phyloP scores from a whole-genome alignment of 2,113 vertebrate genomes.

The Phoenicopterus ruber region DNA sequence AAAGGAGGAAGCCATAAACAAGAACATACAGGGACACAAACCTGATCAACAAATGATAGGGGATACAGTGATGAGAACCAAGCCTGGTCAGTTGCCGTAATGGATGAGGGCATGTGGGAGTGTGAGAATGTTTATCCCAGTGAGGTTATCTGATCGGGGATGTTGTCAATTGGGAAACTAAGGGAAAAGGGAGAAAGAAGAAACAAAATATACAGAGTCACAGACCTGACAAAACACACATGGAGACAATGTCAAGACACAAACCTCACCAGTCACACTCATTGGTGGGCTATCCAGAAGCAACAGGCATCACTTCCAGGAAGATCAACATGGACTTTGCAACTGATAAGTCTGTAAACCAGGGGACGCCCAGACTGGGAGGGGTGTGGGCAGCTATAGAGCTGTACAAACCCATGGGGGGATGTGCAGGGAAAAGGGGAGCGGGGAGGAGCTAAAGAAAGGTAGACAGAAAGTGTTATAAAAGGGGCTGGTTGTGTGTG shows the following conservation, averaged over 20 bases:
- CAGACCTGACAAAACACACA: background rate
- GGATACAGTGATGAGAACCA: background rate
- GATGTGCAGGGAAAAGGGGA: background rate
- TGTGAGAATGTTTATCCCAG: background rate
- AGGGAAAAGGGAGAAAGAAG: background rate
- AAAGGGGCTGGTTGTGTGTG: background rate
- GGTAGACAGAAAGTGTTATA: background rate
- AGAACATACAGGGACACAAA: background rate
- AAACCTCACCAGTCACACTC: background rate
- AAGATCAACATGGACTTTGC: background rate
- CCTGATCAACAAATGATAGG: accelerated
- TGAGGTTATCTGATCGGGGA: background rate
- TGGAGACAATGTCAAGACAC: background rate
- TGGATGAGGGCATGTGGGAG: background rate
- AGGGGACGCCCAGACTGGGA: accelerated
- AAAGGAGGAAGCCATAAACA: background rate
- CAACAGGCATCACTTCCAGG: background rate
- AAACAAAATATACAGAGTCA: background rate
- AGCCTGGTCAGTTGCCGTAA: background rate
- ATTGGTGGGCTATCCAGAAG: background rate
- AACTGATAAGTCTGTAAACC: background rate
- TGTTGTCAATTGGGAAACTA: background rate
- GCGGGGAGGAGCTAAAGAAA: background rate
- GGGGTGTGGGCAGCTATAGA: accelerated
- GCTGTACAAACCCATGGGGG: background rate